phyloP scores from a whole-genome alignment of 2,113 vertebrate species.

The Lagopus muta region DNA sequence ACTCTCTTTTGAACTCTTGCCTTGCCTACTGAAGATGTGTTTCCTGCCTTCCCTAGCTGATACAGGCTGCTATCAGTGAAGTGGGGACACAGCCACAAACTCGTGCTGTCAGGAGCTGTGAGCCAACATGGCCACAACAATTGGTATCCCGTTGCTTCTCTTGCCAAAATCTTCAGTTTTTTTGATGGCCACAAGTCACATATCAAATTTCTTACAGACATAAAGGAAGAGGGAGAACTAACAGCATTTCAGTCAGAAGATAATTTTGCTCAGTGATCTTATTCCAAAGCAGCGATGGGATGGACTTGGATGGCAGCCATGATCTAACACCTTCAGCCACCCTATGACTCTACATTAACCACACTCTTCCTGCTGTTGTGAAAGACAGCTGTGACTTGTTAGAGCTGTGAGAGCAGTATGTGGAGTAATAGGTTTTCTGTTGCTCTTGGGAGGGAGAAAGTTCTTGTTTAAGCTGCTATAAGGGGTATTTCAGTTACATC shows the following conservation, averaged over 20 bases:
- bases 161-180: not conserved
- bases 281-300: not conserved
- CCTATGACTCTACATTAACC: not conserved
- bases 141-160: not conserved
- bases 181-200: not conserved
- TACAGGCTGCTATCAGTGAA: not conserved
- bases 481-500: not conserved
- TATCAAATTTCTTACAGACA: not conserved
- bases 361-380: not conserved
- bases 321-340: not conserved
- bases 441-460: not conserved
- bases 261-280: not conserved
- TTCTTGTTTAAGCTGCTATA: not conserved
- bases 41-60: not conserved
- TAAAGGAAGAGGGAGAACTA: not conserved
- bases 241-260: not conserved
- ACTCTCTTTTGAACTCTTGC: not conserved
- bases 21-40: not conserved
- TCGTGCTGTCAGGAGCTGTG: not conserved
- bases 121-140: fast-evolving
- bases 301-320: not conserved
- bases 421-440: not conserved
- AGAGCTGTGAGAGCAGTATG: not conserved
- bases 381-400: slow-evolving; percentile 21
- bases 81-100: not conserved